phyloP scores from a whole-genome alignment of 2,888 invertebrate genomes.

The Eupithecia exiguata region DNA sequence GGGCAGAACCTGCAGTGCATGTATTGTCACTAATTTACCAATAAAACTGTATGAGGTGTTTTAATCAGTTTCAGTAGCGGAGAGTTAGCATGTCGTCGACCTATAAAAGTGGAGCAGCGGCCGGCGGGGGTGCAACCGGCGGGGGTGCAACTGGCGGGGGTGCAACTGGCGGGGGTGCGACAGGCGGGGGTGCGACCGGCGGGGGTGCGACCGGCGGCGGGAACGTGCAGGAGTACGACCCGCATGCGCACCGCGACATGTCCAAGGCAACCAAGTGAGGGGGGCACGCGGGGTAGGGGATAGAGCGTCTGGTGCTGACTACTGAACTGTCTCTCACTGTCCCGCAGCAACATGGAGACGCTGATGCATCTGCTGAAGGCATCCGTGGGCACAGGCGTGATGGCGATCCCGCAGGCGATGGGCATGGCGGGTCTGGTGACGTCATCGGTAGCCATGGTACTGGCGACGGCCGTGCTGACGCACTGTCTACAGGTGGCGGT shows the following conservation, averaged over 20 bases:
- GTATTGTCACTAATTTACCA: too few relatives aligned
- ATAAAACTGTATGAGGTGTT: too few relatives aligned
- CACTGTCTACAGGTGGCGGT: conserved; percentile 2
- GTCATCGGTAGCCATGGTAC: not conserved
- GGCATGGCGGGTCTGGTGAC: not conserved
- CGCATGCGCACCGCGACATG: not conserved
- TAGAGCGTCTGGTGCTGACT: not conserved
- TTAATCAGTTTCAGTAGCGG: too few relatives aligned
- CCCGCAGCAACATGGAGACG: conserved; percentile 4
- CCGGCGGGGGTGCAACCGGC: too few relatives aligned
- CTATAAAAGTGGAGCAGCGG: too few relatives aligned
- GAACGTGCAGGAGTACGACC: not conserved
- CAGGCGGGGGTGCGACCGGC: too few relatives aligned
- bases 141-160: too few relatives aligned
- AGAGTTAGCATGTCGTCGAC: too few relatives aligned
- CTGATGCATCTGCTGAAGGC: not conserved
- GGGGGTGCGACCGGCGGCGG: too few relatives aligned
- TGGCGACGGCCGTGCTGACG: conserved; percentile 5
- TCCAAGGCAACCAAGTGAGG: not conserved
- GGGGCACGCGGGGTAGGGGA: not conserved
- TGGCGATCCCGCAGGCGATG: conserved; percentile 7
- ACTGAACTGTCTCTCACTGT: not conserved
- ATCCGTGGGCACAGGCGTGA: conserved; percentile 4
- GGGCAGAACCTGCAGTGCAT: too few relatives aligned
- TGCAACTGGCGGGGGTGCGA: too few relatives aligned